Conservation (phyloP, 1,140 invertebrate species). For the Formica selysi region DNA sequence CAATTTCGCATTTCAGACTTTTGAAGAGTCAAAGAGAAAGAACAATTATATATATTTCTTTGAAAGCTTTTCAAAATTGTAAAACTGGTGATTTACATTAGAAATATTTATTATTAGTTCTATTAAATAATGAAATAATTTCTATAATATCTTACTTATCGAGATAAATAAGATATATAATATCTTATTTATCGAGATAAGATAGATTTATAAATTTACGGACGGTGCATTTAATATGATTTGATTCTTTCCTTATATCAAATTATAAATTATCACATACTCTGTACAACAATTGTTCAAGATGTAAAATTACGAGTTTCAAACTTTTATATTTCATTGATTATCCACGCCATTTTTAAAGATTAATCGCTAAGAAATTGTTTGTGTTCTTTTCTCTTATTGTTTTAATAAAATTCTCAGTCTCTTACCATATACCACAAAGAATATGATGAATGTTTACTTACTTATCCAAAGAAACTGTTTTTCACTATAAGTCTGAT, state of each 20-base stretch:
- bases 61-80: background rate
- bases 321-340: conserved; percentile 41
- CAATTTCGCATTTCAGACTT: background rate
- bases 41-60: conserved; percentile 1
- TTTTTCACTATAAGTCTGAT: conserved; percentile 73
- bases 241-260: conserved; percentile 35
- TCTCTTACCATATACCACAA: conserved; percentile 59
- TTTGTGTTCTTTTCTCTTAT: conserved; percentile 16
- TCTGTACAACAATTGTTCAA: conserved; percentile 47
- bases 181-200: background rate
- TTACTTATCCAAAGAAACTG: background rate
- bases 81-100: conserved; percentile 1
- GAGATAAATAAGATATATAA: conserved; percentile 33
- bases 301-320: conserved; percentile 67
- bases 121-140: conserved; percentile 16
- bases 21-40: background rate
- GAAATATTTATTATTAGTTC: conserved; percentile 19
- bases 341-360: conserved; percentile 57
- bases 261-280: conserved; percentile 41
- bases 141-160: background rate
- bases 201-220: conserved; percentile 49
- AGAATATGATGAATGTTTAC: conserved; percentile 38
- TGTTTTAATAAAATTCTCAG: conserved; percentile 59
- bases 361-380: conserved; percentile 52
- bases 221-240: conserved; percentile 60